A percentile compares a stretch with the other conserved stretches of the same genome.
phyloP scores from a whole-genome alignment of 2,113 vertebrate genomes.

The Macrotus californicus region DNA sequence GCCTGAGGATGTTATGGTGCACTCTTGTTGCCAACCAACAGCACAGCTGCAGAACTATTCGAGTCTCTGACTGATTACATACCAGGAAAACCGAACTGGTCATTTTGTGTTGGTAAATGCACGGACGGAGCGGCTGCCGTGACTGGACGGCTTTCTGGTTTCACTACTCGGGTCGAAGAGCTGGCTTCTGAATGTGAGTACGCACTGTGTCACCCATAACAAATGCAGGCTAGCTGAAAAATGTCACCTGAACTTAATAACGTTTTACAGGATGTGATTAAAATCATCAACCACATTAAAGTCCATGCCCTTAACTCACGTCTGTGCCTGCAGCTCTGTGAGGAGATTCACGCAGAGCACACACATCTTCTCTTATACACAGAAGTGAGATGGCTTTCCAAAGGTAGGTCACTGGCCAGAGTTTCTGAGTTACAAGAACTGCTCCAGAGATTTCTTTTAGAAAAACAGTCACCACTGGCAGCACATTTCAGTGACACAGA shows the following conservation, averaged over 20 bases:
- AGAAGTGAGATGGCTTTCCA: too few relatives aligned
- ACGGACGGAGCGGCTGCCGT: neutral
- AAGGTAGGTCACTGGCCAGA: too few relatives aligned
- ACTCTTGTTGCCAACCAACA: too few relatives aligned
- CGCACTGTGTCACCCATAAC: too few relatives aligned
- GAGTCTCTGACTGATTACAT: neutral
- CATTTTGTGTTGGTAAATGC: neutral
- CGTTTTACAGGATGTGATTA: neutral
- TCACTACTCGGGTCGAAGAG: neutral
- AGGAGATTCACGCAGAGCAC: neutral
- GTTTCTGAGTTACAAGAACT: neutral
- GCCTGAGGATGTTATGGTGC: too few relatives aligned
- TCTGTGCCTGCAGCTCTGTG: neutral
- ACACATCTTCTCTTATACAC: too few relatives aligned
- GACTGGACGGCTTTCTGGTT: neutral
- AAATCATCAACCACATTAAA: neutral
- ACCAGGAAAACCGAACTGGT: neutral
- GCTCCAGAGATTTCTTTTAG: neutral
- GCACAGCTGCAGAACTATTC: too few relatives aligned
- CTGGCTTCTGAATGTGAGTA: neutral
- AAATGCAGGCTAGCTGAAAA: neutral
- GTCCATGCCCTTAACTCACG: neutral
- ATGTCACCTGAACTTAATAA: neutral
- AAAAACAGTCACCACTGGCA: neutral
- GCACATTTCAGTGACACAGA: neutral